Conservation (phyloP, 2,888 invertebrate species). For the Ichneumoninae sp. region DNA sequence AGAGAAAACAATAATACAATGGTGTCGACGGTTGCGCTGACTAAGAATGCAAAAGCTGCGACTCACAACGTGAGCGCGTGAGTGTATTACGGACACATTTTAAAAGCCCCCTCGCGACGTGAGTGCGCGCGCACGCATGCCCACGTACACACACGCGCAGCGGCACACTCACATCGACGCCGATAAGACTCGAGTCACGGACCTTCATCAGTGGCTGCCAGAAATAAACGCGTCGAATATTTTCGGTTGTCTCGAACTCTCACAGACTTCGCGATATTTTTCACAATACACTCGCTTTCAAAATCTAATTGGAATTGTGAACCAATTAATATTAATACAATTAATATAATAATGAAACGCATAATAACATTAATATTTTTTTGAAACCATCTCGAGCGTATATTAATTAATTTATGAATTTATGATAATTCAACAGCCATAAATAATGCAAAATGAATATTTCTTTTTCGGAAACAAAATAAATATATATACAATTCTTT, state of each 20-base stretch:
- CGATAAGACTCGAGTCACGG: conserved; percentile 55
- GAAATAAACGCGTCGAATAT: conserved; percentile 59
- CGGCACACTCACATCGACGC: conserved; percentile 38
- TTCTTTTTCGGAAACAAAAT: background rate
- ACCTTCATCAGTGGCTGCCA: conserved; percentile 50
- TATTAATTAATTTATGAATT: background rate
- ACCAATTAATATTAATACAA: background rate
- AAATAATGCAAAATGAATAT: background rate
- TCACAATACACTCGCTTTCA: conserved; percentile 3
- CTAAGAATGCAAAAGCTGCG: conserved; percentile 40
- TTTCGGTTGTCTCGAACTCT: conserved; percentile 48
- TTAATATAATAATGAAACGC: background rate
- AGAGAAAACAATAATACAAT: conserved; percentile 42
- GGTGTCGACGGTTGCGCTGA: conserved; percentile 47
- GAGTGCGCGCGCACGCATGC: conserved; percentile 12
- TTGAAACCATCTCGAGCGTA: background rate
- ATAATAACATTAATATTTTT: background rate
- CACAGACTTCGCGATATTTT: conserved; percentile 32
- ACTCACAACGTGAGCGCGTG: conserved; percentile 10
- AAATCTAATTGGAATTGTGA: conserved; percentile 11
- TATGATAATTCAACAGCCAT: background rate
- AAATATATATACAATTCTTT: background rate
- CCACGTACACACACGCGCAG: conserved; percentile 15
- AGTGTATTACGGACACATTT: conserved; percentile 43
- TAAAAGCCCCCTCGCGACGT: conserved; percentile 9